Evolutionary conservation across 2,113 vertebrate species (phyloP), one percentile per base, ranked within the genome.

Genomic region (Redunca redunca): DNA sequence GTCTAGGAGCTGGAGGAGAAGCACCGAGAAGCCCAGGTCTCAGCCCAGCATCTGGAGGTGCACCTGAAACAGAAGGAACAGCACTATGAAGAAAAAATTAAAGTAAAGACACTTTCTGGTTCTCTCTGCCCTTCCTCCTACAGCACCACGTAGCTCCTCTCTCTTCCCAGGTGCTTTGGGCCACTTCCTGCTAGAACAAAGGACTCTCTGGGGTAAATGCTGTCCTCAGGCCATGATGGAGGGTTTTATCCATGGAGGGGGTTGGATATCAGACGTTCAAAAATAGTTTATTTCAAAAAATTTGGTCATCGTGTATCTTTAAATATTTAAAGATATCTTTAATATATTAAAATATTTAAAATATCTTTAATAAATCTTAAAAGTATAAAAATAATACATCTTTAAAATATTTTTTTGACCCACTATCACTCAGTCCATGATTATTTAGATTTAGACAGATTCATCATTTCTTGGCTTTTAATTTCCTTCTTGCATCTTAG

Each of bases 11-110:
- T 99, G 98, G 99, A 99, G 97, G 99, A 99, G 98, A 99, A 99
- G 95, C 99, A 99, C 88, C 99, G 99, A 48, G 99, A 99, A 97
- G 99, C 99, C 50, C 99, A 99, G 96, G 98, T 99, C 0, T 99
- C 99, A 85, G 99, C 99, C 52, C 99, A 99, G 94, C 99, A 99
- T 48, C 98, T 99, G 78, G 99, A 99, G 98, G 98, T 99, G 92
- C 99, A 99, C 89, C 99, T 99, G 98, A 99, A 99, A 94, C 99
- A 99, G 98, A 99, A 99, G 94, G 99, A 99, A 74, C 99, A 99
- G 98, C 99, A 99, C 97, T 99, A 99, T 50, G 99, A 99, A 96
- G 99, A 99, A 97, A 99, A 99, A 98, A 99, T 99, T 98, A 99
- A 99, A 99, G 99, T 99, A 99, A 99, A 98, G 97, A 97, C 67